A percentile compares a stretch with the other conserved stretches of the same genome.
These are phyloP conservation scores for Enoplosus armatus DNA, from an alignment of 2,797 vertebrate genomes.

Conservation along the genomic window DNA sequence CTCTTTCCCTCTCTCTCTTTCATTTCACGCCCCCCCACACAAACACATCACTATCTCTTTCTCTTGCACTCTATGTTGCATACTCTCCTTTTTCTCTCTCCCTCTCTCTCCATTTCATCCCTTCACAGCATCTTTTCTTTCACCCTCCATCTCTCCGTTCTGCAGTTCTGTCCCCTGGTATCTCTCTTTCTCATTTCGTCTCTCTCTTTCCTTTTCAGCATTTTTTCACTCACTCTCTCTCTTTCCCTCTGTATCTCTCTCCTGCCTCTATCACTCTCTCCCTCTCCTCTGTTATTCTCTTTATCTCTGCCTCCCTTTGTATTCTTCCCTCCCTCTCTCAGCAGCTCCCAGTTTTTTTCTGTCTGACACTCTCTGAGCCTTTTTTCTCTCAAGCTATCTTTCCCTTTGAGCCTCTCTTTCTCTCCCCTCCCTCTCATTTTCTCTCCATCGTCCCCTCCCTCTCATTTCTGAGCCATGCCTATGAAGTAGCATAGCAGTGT, in stretches of 20 bases:
- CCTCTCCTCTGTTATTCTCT: conserved; percentile 70
- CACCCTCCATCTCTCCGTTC: conserved; percentile 56
- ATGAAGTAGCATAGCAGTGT: conserved; percentile 59
- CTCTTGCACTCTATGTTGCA: conserved; percentile 50
- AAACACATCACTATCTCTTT: conserved; percentile 66
- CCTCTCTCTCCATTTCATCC: conserved; percentile 51
- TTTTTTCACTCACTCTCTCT: conserved; percentile 40
- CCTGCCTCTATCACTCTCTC: conserved; percentile 53
- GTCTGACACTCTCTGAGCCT: conserved; percentile 62
- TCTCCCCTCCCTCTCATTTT: conserved; percentile 61
- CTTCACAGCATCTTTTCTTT: conserved; percentile 60
- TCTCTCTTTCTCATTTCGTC: conserved; percentile 55
- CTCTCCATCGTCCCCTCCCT: conserved; percentile 56
- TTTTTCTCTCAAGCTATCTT: conserved; percentile 73
- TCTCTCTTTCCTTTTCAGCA: conserved; percentile 54
- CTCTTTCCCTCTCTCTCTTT: conserved; percentile 40
- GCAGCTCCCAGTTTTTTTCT: conserved; percentile 52
- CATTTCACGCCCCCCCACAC: conserved; percentile 67
- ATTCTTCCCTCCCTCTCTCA: conserved; percentile 66
- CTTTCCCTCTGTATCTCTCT: conserved; percentile 49
- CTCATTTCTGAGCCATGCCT: conserved; percentile 61
- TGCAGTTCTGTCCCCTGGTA: conserved; percentile 54
- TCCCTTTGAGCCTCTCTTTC: conserved; percentile 72
- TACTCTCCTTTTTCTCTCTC: conserved; percentile 15
- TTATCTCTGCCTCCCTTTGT: conserved; percentile 73